A percentile compares a stretch with the other conserved stretches of the same genome.
Conservation (phyloP, 2,113 vertebrate genomes). For the Tachycineta bicolor region DNA sequence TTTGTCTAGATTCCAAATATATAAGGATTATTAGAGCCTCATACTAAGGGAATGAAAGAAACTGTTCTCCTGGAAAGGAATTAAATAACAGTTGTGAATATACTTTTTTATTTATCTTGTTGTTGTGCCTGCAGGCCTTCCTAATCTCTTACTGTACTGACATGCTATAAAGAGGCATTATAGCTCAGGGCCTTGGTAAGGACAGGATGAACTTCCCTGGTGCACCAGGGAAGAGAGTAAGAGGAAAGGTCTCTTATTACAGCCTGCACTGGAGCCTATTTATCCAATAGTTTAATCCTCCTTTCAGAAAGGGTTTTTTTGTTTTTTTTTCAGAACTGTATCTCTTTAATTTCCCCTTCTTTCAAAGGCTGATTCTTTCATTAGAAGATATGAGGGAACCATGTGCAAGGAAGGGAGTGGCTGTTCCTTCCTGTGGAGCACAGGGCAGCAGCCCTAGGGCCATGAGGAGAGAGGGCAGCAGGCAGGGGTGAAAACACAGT, state of each 20-base stretch:
- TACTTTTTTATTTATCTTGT: neutral
- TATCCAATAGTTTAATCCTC: neutral
- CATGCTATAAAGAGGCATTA: neutral
- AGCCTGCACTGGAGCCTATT: neutral
- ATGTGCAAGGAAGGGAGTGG: neutral
- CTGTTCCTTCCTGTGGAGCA: neutral
- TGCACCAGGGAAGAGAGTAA: neutral
- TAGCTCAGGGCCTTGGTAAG: neutral
- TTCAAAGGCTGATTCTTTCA: neutral
- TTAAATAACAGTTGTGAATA: neutral
- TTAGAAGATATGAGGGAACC: neutral
- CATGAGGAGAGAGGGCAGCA: rapidly evolving
- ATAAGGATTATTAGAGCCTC: neutral
- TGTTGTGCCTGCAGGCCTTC: neutral
- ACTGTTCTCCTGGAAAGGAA: neutral
- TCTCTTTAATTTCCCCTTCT: neutral
- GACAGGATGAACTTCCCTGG: neutral
- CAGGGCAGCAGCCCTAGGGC: neutral
- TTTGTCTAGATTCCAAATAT: neutral
- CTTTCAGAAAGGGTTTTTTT: neutral
- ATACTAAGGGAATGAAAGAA: neutral
- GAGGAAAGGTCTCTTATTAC: neutral
- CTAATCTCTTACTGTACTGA: neutral
- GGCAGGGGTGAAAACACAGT: rapidly evolving
- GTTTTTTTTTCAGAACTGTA: neutral